Evolutionary conservation across 2,888 invertebrate species (phyloP).

Genomic region (Drosophila merina): DNA sequence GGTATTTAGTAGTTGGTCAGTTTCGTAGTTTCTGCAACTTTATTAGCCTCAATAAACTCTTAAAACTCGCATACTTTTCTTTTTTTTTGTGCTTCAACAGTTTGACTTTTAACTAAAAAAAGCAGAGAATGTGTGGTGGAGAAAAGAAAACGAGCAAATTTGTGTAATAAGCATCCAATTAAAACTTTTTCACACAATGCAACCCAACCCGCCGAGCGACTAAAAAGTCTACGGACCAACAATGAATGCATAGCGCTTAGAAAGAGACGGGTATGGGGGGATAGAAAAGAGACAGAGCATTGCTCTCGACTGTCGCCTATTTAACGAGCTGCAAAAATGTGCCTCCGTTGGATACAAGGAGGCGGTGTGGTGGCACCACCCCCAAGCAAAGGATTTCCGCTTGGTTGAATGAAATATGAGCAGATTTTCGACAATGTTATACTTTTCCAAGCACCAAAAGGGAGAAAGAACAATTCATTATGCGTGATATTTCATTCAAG

Average conservation of each 20-base stretch:
- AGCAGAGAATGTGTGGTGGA: constrained; percentile 11
- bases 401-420: constrained; percentile 79
- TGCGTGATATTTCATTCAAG: constrained; percentile 63
- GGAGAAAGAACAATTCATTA: constrained; percentile 59
- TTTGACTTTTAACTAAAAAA: constrained; percentile 30
- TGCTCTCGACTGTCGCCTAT: constrained; percentile 65
- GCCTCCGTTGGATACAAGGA: neutral
- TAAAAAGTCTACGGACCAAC: constrained; percentile 46
- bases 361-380: neutral
- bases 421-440: constrained; percentile 61
- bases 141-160: constrained; percentile 58
- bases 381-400: constrained; percentile 71
- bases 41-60: constrained; percentile 20
- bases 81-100: constrained; percentile 8
- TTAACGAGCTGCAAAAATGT: constrained; percentile 78
- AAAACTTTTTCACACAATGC: constrained; percentile 69
- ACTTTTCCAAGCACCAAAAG: constrained; percentile 11
- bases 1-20: neutral
- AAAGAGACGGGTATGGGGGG: constrained; percentile 30
- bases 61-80: constrained; percentile 16
- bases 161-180: constrained; percentile 75
- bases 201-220: constrained; percentile 36
- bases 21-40: neutral
- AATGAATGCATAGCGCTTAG: constrained; percentile 47
- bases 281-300: constrained; percentile 9